Evolutionary conservation across 1,140 invertebrate genomes (phyloP).

Genomic region (Neotoxoptera formosana): DNA sequence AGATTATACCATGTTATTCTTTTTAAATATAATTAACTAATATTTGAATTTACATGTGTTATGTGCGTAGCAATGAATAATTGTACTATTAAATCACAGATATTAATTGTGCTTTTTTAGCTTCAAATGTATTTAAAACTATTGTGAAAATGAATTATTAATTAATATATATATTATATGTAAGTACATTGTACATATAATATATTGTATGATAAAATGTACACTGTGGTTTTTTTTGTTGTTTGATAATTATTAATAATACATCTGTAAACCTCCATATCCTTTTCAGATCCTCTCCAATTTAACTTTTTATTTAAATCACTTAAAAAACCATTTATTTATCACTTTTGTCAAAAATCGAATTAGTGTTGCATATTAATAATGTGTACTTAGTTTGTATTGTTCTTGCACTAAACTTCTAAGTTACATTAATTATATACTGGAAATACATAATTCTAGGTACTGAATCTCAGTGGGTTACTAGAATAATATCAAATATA

Average conservation of each 20-base stretch:
- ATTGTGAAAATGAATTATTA: background rate
- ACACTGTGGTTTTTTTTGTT: background rate
- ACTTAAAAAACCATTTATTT: background rate
- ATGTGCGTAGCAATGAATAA: background rate
- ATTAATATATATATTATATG: background rate
- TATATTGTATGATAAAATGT: background rate
- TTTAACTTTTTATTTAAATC: too few relatives aligned
- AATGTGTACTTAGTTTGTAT: background rate
- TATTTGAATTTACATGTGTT: background rate
- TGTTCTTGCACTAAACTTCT: background rate
- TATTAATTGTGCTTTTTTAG: background rate
- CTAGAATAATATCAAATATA: background rate
- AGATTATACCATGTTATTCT: background rate
- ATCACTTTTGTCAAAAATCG: background rate
- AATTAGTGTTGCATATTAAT: background rate
- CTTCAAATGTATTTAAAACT: background rate
- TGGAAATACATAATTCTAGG: too few relatives aligned
- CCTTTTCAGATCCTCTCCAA: too few relatives aligned
- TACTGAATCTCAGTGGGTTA: too few relatives aligned
- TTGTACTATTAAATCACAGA: background rate
- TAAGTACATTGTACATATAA: background rate
- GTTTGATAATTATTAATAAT: background rate
- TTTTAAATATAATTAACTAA: background rate
- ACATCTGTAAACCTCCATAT: too few relatives aligned
- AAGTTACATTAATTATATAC: too few relatives aligned